Conservation (phyloP, 2,797 vertebrate genomes). For the Microhierax caerulescens region DNA sequence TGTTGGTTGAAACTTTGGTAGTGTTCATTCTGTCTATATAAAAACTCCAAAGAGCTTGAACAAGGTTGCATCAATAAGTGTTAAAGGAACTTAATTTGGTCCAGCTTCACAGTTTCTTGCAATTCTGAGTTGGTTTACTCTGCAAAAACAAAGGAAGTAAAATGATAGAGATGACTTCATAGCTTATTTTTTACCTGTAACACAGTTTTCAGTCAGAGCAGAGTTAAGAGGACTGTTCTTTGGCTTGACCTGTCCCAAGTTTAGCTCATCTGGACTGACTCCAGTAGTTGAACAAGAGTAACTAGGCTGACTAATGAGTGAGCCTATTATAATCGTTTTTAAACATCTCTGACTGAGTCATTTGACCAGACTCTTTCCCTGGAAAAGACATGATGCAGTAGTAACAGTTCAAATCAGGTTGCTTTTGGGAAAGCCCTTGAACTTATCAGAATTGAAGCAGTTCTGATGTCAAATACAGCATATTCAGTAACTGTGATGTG, state of each 20-base stretch:
- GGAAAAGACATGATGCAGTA: background rate
- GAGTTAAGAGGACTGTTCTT: background rate
- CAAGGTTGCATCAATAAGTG: rapidly evolving
- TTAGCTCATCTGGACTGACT: background rate
- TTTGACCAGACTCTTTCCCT: background rate
- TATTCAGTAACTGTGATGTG: background rate
- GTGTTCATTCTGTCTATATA: background rate
- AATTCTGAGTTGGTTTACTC: background rate
- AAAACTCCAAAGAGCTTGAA: background rate
- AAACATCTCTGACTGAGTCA: background rate
- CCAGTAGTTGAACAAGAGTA: background rate
- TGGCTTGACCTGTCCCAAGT: background rate
- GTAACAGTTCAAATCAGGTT: background rate
- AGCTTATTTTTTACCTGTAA: background rate
- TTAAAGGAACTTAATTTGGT: background rate
- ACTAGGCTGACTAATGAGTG: background rate
- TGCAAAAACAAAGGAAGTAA: background rate
- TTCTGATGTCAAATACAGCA: background rate
- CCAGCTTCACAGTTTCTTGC: background rate
- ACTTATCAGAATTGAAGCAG: background rate
- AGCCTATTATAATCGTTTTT: background rate
- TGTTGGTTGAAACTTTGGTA: background rate
- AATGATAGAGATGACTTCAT: background rate
- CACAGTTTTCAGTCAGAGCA: background rate
- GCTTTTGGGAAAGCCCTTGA: background rate